Evolutionary conservation across 2,888 invertebrate species (phyloP), one percentile per base, ranked within the genome.

Genomic region (Scrobipalpa atriplicella): DNA sequence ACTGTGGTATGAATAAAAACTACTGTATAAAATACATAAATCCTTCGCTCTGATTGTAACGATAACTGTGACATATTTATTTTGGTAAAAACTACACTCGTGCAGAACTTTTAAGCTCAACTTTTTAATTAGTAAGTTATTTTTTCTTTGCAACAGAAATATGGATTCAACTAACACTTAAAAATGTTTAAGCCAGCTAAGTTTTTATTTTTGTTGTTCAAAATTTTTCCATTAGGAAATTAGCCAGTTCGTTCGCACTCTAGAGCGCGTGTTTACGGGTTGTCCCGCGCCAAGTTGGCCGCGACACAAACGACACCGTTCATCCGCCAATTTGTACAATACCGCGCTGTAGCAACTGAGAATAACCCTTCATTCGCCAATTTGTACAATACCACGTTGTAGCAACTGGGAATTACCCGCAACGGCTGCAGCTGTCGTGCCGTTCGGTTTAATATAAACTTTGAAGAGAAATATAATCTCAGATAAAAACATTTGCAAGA

Each of bases 241-340:
- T 58, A 58, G 38, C 16, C 38, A 16, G 58, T 58, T 16, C 6
- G 21, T 38, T 36, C 58, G 54, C 54, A 13, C 54, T 21, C 1
- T 0, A 11, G 10, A 29, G 11, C 13, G 21, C 19, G 54, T 56
- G 54, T 58, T 58, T 38, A 38, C 58, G 58, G n/a, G 38, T 58
- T 58, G 58, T 58, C 38, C 16, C 7, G 58, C 36, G 58, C 58
- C 58, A 58, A 58, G n/a, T 58, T 58, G 38, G 58, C 58, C 29
- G n/a, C 58, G n/a, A 38, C 11, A 16, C 58, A 58, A 38, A 38
- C 58, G 38, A 38, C 58, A 58, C 58, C 38, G 58, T 58, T 58
- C 58, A 29, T 58, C 36, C 58, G 54, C 21, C 54, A 56, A 56
- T 56, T 56, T 19, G 54, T 56, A 21, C 54, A 56, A 56, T 29